Evolutionary conservation across 2,797 vertebrate genomes (phyloP), one percentile per base, ranked within the genome.

Genomic region (Mus spretus): DNA sequence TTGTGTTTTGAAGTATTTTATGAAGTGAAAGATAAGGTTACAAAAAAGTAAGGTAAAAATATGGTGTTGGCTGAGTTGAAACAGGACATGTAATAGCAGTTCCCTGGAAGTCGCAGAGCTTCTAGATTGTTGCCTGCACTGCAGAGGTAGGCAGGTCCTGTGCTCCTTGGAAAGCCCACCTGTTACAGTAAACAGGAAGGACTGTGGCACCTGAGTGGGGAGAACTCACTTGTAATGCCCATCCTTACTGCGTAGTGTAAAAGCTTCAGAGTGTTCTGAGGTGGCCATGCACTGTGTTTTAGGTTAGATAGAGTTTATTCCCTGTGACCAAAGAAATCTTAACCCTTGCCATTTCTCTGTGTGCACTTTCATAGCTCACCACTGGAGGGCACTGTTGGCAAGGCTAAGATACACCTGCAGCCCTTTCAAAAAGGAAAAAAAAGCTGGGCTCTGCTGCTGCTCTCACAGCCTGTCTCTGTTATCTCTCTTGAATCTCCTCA

Each of bases 341-440:
- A 47, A 87, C 9, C 50, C 4, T n/a, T 8, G 26, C 50, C 26
- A 0, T 37, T 26, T 53, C 57, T 95, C 19, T 34, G 75, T 89
- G 78, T 92, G 95, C 57, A 97, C 78, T 98, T 98, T 97, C 96
- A 65, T 67, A 95, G 83, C 53, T 83, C 72, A 77, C 98, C 98
- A 97, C 98, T 95, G 96, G 98, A 98, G 98, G 98, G 98, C 93
- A 98, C 97, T 95, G 94, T 98, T 97, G 97, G 84, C 77, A 85
- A 79, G 92, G 93, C 85, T 90, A 97, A 98, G 40, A 96, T 40
- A 77, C 59, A 90, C 31, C 87, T 96, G 86, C 22, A n/a, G 47
- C 4, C 0, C 40, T 7, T 86, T 28, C 78, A 37, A 31, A 72
- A 55, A 53, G 11, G 47, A 47, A 26, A 72, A 70, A 67, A 14